Conservation (phyloP, 1,140 invertebrate genomes). For the Eurosta solidaginis region DNA sequence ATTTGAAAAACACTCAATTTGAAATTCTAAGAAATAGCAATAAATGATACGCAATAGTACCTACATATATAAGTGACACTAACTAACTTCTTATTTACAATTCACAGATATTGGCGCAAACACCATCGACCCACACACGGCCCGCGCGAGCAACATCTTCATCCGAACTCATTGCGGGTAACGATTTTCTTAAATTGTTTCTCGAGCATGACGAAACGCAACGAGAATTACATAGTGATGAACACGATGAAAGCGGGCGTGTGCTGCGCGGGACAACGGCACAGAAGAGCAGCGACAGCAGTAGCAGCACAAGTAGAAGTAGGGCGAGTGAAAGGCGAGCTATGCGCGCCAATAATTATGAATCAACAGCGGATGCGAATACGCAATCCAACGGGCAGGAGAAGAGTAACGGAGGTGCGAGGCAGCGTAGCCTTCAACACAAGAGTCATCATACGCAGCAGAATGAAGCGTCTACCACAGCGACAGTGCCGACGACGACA, state of each 20-base stretch:
- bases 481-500: neutral
- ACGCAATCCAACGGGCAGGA: neutral
- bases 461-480: slow-evolving; percentile 20
- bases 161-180: slow-evolving; percentile 53
- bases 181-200: slow-evolving; percentile 57
- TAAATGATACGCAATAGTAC: neutral
- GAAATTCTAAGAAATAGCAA: neutral
- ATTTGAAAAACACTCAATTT: neutral
- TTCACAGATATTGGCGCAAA: slow-evolving; percentile 33
- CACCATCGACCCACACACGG: slow-evolving; percentile 16
- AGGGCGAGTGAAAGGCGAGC: neutral
- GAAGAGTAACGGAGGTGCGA: slow-evolving; percentile 28
- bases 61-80: neutral
- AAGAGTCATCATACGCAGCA: slow-evolving; percentile 40
- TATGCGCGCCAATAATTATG: neutral
- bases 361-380: neutral
- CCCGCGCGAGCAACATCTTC: neutral
- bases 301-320: neutral
- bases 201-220: slow-evolving; percentile 52
- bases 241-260: slow-evolving; percentile 24
- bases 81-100: slow-evolving; percentile 23
- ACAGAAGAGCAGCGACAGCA: slow-evolving; percentile 1
- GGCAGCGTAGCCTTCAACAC: slow-evolving; percentile 43
- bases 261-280: slow-evolving; percentile 36
- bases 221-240: slow-evolving; percentile 46